Conservation (phyloP, 2,797 vertebrate species). For the Chrosomus eos region DNA sequence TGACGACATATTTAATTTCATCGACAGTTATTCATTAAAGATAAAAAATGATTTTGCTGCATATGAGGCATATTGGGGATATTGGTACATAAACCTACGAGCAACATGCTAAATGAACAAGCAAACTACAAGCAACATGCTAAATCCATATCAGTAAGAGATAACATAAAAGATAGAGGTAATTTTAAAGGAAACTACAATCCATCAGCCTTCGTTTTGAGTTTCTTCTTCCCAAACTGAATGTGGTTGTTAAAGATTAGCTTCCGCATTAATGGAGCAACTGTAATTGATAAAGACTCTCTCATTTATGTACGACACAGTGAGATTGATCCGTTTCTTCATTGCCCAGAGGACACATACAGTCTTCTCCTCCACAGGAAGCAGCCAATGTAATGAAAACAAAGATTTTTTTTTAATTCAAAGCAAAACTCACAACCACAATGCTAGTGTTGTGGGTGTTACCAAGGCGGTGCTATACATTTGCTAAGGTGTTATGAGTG, state of each 20-base stretch:
- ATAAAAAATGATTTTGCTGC: not conserved
- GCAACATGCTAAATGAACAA: not conserved
- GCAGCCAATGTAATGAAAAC: not conserved
- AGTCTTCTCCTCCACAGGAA: not conserved
- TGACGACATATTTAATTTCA: not conserved
- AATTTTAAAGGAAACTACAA: not conserved
- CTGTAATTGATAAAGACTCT: not conserved
- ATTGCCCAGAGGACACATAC: constrained; percentile 16
- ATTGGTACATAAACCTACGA: not conserved
- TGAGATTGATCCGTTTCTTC: not conserved
- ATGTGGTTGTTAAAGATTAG: not conserved
- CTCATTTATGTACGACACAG: not conserved
- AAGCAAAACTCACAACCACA: not conserved
- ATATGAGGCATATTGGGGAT: not conserved
- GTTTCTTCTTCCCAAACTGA: not conserved
- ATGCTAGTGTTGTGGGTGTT: not conserved
- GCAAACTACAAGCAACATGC: not conserved
- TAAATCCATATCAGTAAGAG: not conserved
- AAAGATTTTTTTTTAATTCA: not conserved
- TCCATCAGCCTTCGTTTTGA: not conserved
- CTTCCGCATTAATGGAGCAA: not conserved
- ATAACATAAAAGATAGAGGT: not conserved
- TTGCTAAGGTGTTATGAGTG: not conserved
- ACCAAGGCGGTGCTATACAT: not conserved
- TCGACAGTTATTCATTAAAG: not conserved